phyloP scores from a whole-genome alignment of 2,113 vertebrate genomes.

The Phainopepla nitens region DNA sequence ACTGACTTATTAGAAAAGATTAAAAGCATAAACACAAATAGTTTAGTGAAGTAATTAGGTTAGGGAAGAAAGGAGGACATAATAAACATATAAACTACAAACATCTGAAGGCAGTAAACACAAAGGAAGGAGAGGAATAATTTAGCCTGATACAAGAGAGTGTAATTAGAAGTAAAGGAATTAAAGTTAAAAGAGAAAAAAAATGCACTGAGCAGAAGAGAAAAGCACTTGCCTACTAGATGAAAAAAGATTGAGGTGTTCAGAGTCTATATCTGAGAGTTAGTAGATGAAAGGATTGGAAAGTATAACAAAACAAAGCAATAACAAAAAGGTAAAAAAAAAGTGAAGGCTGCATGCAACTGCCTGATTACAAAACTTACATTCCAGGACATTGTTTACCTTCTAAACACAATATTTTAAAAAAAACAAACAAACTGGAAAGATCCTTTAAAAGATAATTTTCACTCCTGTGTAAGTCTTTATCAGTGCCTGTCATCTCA shows the following conservation, averaged over 20 bases:
- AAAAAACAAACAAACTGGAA: not conserved
- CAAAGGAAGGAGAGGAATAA: not conserved
- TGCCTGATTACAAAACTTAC: not conserved
- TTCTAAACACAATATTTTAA: not conserved
- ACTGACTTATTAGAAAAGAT: conserved; percentile 25
- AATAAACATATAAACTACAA: not conserved
- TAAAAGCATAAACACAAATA: conserved; percentile 48
- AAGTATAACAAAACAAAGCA: not conserved
- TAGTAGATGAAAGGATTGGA: not conserved
- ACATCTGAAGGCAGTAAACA: conserved; percentile 7
- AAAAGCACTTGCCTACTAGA: not conserved
- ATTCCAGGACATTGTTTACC: not conserved
- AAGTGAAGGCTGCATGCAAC: not conserved
- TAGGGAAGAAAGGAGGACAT: not conserved
- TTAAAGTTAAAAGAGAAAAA: not conserved
- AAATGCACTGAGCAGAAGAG: not conserved
- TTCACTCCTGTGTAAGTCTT: not conserved
- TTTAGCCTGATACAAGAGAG: not conserved
- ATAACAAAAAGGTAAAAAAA: not conserved
- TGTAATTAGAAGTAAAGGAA: not conserved
- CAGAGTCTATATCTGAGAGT: not conserved
- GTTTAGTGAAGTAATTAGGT: conserved; percentile 33
- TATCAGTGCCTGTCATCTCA: not conserved
- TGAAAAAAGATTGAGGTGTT: not conserved
- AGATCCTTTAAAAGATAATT: not conserved